phyloP scores from a whole-genome alignment of 2,797 vertebrate genomes.

The Ptychadena robeensis region DNA sequence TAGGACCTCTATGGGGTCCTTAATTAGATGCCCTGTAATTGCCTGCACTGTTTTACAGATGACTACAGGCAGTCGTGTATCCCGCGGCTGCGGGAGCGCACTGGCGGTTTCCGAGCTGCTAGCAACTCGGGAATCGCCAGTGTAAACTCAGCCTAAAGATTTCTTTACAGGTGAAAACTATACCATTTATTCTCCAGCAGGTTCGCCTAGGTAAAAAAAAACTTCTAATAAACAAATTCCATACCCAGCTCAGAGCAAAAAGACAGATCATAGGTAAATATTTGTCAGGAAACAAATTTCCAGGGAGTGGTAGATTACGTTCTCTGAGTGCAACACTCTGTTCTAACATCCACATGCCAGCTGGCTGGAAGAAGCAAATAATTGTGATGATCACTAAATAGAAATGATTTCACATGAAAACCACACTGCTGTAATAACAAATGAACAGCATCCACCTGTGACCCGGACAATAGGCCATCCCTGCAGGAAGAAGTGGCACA shows the following conservation, averaged over 20 bases:
- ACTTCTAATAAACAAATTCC: conserved; percentile 43
- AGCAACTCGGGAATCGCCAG: too few species aligned
- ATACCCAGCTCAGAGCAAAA: conserved; percentile 27
- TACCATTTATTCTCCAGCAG: not conserved
- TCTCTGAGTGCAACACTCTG: conserved; percentile 36
- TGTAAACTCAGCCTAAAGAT: too few species aligned
- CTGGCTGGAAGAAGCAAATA: conserved; percentile 28
- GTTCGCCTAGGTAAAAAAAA: conserved; percentile 24
- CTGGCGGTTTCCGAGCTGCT: too few species aligned
- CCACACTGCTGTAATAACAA: not conserved
- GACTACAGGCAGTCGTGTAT: too few species aligned
- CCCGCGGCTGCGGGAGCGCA: too few species aligned
- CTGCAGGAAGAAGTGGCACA: not conserved
- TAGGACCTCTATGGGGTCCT: too few species aligned
- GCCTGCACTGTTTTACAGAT: too few species aligned
- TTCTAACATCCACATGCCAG: conserved; percentile 37
- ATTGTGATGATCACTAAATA: conserved; percentile 28
- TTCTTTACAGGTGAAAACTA: too few species aligned
- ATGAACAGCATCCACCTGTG: not conserved
- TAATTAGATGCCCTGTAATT: too few species aligned
- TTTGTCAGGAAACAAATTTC: conserved; percentile 67
- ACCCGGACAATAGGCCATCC: not conserved
- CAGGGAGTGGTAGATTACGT: conserved; percentile 69
- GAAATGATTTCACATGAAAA: not conserved
- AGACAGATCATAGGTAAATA: conserved; percentile 68